These are phyloP conservation scores for Conops quadrifasciatus DNA, from an alignment of 2,888 invertebrate species.

Conservation along the genomic window DNA sequence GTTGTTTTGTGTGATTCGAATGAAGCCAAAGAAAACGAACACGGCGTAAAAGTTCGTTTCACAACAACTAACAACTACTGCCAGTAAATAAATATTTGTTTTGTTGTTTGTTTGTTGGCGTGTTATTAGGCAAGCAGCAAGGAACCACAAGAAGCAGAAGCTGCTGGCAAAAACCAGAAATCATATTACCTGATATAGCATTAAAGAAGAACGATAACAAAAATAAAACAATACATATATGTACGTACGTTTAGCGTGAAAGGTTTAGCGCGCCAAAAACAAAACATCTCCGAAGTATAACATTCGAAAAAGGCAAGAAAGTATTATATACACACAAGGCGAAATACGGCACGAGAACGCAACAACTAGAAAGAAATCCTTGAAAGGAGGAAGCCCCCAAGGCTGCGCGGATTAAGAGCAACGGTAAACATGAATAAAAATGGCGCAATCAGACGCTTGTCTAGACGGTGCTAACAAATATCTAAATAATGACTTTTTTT, in stretches of 20 bases:
- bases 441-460: constrained; percentile 9
- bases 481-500: background rate
- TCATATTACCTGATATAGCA: background rate
- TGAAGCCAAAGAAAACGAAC: no score
- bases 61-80: background rate
- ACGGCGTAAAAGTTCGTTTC: no score
- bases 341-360: background rate
- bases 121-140: constrained; percentile 4
- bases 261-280: background rate
- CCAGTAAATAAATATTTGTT: constrained; percentile 7
- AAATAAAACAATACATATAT: background rate
- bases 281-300: background rate
- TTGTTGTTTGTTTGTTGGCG: constrained; percentile 12
- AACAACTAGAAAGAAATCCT: background rate
- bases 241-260: no score
- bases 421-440: constrained; percentile 11
- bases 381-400: background rate
- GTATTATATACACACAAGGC: no score
- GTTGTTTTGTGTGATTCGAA: no score
- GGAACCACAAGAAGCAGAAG: background rate
- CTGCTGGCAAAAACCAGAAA: background rate
- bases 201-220: background rate
- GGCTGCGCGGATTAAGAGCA: background rate
- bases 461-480: background rate
- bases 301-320: background rate